Percentiles rank a stretch among this genome's conserved stretches.
These are phyloP conservation scores for Apostichopus californicus DNA, from an alignment of 35 echinoderm and acorn worm species.

Conservation along the genomic window DNA sequence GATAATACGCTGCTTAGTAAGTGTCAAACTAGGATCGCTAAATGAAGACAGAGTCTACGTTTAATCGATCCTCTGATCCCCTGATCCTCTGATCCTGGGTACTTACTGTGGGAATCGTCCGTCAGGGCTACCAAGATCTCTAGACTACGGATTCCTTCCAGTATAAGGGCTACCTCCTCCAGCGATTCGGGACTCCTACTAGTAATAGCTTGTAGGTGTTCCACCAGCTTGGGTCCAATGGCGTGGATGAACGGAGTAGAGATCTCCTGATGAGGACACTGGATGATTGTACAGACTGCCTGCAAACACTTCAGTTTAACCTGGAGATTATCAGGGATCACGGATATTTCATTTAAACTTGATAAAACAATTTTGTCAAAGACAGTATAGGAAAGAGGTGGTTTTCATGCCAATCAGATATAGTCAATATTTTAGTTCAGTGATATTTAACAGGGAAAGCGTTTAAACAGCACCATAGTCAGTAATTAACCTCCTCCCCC, in stretches of 20 bases:
- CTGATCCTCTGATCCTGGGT: background rate
- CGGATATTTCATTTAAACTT: no score
- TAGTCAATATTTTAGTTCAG: no score
- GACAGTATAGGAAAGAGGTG: no score
- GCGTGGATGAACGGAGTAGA: constrained; percentile 95
- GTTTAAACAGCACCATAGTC: no score
- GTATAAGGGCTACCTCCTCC: constrained; percentile 78
- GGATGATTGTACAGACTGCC: constrained; percentile 82
- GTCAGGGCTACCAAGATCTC: constrained; percentile 88
- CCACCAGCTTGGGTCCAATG: constrained; percentile 85
- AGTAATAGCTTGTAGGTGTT: constrained; percentile 72
- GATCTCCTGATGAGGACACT: constrained; percentile 81
- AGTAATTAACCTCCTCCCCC: no score
- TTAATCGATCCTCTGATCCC: no score
- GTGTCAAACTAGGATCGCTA: no score
- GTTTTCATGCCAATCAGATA: no score
- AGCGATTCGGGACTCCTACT: constrained; percentile 79
- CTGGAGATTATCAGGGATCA: constrained; percentile 26
- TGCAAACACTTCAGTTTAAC: constrained; percentile 93
- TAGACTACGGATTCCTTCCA: constrained; percentile 86
- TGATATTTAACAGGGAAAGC: no score
- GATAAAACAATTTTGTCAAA: no score
- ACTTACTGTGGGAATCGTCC: constrained; percentile 95
- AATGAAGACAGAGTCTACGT: no score
- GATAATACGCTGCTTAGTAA: no score